Evolutionary conservation across 2,888 invertebrate genomes (phyloP).

Genomic region (Didymodactylos carnosus): DNA sequence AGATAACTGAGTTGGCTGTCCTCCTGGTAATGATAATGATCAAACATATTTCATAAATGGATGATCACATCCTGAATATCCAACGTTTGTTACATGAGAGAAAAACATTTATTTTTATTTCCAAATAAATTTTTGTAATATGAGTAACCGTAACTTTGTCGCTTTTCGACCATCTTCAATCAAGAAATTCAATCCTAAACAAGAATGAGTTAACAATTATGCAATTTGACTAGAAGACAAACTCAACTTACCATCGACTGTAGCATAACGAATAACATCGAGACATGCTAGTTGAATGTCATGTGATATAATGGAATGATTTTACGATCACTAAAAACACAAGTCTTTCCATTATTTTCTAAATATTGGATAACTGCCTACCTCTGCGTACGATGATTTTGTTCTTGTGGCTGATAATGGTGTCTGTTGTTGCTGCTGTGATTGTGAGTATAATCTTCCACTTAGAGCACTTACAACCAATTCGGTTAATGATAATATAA

Average conservation of each 20-base stretch:
- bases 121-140: too few species aligned
- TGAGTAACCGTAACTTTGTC: too few species aligned
- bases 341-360: neutral
- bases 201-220: neutral
- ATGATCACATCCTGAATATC: too few species aligned
- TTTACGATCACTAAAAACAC: neutral
- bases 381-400: neutral
- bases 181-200: neutral
- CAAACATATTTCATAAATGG: neutral
- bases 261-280: neutral
- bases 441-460: neutral
- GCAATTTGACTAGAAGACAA: neutral
- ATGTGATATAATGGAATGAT: neutral
- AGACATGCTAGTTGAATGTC: neutral
- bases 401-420: too few species aligned
- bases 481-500: neutral
- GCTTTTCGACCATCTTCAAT: neutral
- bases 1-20: too few species aligned
- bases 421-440: neutral
- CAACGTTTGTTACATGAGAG: too few species aligned
- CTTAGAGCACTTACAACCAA: neutral
- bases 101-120: too few species aligned
- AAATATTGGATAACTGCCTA: too few species aligned
- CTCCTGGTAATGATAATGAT: neutral
- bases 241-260: neutral